Percentiles rank a stretch among this genome's conserved stretches.
Conservation (phyloP, 2,888 invertebrate genomes). For the Ophion ellenae region DNA sequence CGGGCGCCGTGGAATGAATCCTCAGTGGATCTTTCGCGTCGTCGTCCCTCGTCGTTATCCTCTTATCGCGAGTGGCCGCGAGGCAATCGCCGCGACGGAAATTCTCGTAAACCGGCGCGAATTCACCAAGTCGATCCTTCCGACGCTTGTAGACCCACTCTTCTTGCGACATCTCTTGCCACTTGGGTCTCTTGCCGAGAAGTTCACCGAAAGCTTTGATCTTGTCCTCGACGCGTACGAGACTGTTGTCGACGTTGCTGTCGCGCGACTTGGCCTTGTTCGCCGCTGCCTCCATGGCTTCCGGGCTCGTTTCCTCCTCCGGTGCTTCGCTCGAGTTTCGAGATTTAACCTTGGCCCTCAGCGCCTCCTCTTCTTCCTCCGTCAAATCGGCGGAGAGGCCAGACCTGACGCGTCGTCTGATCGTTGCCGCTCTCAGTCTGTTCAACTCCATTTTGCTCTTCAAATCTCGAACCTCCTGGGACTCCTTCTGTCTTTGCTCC, state of each 20-base stretch:
- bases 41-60: conserved; percentile 31
- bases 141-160: conserved; percentile 92
- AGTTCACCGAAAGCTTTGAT: conserved; percentile 79
- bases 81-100: conserved; percentile 72
- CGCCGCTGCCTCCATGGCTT: conserved; percentile 55
- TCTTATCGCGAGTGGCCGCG: conserved; percentile 49
- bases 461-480: conserved; percentile 86
- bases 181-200: conserved; percentile 83
- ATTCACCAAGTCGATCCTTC: conserved; percentile 89
- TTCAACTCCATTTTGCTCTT: conserved; percentile 89
- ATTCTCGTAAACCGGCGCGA: conserved; percentile 87
- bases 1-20: conserved; percentile 60
- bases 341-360: conserved; percentile 68
- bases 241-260: conserved; percentile 70
- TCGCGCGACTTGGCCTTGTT: conserved; percentile 53
- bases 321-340: conserved; percentile 43
- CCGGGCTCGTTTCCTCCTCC: conserved; percentile 58
- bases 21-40: conserved; percentile 62
- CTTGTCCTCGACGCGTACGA: conserved; percentile 78
- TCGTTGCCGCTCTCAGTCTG: conserved; percentile 89
- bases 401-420: conserved; percentile 89
- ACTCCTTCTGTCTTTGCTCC: conserved; percentile 87
- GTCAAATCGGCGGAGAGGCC: conserved; percentile 87
- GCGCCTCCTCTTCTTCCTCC: conserved; percentile 77
- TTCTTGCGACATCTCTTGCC: conserved; percentile 89